These are phyloP conservation scores for Synergus laeviventris DNA, from an alignment of 2,888 invertebrate genomes.

Conservation along the genomic window DNA sequence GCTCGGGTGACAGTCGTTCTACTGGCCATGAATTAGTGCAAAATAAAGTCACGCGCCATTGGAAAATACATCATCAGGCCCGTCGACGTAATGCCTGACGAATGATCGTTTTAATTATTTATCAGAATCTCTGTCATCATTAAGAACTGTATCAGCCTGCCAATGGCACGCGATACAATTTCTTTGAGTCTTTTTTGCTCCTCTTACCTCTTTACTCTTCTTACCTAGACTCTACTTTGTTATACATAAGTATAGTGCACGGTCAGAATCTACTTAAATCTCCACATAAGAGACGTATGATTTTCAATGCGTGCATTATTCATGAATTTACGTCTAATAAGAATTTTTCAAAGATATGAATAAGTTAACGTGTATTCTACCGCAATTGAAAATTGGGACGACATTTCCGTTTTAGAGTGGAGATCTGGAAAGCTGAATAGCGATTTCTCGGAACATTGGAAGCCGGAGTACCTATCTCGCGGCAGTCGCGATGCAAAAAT, in stretches of 20 bases:
- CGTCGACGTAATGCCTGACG: constrained; percentile 16
- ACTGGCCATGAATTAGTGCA: constrained; percentile 55
- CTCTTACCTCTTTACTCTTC: constrained; percentile 8
- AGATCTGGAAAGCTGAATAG: constrained; percentile 54
- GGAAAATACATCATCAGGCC: background rate
- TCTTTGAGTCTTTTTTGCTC: constrained; percentile 1
- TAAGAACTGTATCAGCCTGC: constrained; percentile 20
- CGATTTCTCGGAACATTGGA: constrained; percentile 56
- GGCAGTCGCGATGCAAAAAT: constrained; percentile 67
- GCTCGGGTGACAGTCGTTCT: background rate
- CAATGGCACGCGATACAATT: constrained; percentile 48
- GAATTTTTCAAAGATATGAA: too few relatives aligned
- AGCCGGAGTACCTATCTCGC: constrained; percentile 58
- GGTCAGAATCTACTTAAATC: too few relatives aligned
- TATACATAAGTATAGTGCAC: too few relatives aligned
- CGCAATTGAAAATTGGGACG: constrained; percentile 57
- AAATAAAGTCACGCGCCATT: constrained; percentile 48
- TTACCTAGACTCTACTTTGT: background rate
- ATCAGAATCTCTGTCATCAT: constrained; percentile 49
- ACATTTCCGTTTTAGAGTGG: constrained; percentile 58
- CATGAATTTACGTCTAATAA: too few relatives aligned
- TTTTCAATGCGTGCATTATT: too few relatives aligned
- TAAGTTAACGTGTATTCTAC: background rate
- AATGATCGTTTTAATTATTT: constrained; percentile 62
- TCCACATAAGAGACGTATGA: too few relatives aligned